phyloP scores from a whole-genome alignment of 2,797 vertebrate species.

The Propithecus deckenii region DNA sequence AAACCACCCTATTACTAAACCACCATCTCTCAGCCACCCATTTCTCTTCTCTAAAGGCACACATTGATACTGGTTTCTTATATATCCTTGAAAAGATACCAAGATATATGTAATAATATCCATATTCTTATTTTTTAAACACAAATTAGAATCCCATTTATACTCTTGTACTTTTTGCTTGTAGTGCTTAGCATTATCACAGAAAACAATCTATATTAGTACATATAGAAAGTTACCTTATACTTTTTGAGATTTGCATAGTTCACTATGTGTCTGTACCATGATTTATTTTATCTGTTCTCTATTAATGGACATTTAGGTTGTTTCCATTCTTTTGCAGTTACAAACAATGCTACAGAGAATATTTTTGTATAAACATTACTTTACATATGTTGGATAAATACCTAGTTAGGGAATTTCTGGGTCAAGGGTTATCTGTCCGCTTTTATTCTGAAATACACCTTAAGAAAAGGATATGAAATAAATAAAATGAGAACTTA shows the following conservation, averaged over 20 bases:
- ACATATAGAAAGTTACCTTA: background rate
- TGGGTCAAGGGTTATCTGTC: background rate
- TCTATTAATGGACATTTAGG: background rate
- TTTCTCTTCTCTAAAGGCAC: background rate
- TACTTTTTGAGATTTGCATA: background rate
- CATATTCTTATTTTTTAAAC: background rate
- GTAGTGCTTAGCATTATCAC: background rate
- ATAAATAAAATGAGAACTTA: background rate
- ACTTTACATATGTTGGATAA: background rate
- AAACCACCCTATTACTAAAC: background rate
- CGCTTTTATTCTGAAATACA: background rate
- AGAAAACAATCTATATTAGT: background rate
- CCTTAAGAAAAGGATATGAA: background rate
- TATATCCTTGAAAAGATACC: background rate
- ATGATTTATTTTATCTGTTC: background rate
- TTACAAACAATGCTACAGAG: background rate
- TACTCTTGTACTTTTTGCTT: background rate
- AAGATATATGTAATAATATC: background rate
- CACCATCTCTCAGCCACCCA: no score
- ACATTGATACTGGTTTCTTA: background rate
- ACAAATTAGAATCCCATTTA: background rate
- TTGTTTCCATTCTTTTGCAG: background rate
- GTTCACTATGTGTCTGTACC: background rate
- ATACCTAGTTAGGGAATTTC: background rate
- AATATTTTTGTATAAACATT: background rate